These are phyloP conservation scores for Pseudorhiza aurosa DNA, from an alignment of 30 jellyfish, hydroid and myxozoan genomes.

Conservation along the genomic window DNA sequence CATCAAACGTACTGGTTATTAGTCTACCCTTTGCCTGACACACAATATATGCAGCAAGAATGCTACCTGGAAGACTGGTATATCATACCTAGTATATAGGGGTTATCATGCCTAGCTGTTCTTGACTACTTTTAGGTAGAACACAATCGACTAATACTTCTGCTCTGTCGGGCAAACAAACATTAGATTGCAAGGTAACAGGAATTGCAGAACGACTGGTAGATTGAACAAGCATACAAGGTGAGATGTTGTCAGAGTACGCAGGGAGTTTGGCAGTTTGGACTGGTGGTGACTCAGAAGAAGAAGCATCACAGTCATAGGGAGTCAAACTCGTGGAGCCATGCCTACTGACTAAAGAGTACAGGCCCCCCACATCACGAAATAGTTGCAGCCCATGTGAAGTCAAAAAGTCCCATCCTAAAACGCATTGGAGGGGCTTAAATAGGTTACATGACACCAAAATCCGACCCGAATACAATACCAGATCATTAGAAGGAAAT, in stretches of 20 bases:
- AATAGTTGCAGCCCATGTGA: background rate
- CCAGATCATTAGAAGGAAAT: background rate
- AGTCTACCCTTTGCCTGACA: slow-evolving; percentile 12
- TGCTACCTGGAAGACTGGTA: background rate
- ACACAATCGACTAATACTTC: slow-evolving; percentile 13
- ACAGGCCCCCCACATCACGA: background rate
- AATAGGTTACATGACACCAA: background rate
- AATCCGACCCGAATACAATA: background rate
- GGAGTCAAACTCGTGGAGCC: background rate
- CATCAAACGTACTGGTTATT: slow-evolving; percentile 18
- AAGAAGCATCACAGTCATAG: too few relatives aligned
- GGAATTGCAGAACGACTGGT: background rate
- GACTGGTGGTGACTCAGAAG: background rate
- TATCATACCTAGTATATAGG: background rate
- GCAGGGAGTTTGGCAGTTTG: background rate
- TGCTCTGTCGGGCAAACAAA: slow-evolving; percentile 15
- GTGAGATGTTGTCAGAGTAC: background rate
- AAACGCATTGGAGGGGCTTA: slow-evolving; percentile 4
- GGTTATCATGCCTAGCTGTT: slow-evolving; percentile 19
- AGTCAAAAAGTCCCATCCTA: slow-evolving; percentile 52
- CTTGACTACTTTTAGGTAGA: slow-evolving; percentile 29
- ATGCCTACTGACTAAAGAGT: background rate
- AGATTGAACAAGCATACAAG: slow-evolving; percentile 26
- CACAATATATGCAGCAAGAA: slow-evolving; percentile 26
- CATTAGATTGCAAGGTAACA: background rate